Percentiles rank a stretch among this genome's conserved stretches.
Evolutionary conservation across 2,888 invertebrate species (phyloP).

Genomic region (Octonoba sinensis): DNA sequence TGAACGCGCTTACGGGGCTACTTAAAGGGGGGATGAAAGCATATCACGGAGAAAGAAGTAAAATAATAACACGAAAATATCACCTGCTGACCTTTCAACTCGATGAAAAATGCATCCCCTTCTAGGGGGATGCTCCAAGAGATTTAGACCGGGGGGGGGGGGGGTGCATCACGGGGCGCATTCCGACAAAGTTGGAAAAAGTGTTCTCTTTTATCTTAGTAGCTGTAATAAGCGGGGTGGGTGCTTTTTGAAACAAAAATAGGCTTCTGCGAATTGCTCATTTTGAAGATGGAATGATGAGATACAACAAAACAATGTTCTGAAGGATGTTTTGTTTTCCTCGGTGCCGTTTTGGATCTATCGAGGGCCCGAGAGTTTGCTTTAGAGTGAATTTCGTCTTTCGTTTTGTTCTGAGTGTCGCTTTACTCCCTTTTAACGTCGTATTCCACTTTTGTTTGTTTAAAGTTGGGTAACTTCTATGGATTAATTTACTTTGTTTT

Average conservation of each 20-base stretch:
- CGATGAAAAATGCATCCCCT: conserved; percentile 42
- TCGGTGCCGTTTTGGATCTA: background rate
- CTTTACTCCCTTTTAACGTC: too few relatives aligned
- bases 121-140: background rate
- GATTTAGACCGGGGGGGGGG: background rate
- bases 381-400: too few relatives aligned
- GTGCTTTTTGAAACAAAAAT: conserved; percentile 2
- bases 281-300: conserved; percentile 4
- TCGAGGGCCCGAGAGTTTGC: too few relatives aligned
- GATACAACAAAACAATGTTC: background rate
- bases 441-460: too few relatives aligned
- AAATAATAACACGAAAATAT: conserved; percentile 22
- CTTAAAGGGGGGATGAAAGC: background rate
- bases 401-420: too few relatives aligned
- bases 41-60: background rate
- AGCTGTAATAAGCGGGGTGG: background rate
- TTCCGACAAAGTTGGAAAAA: too few relatives aligned
- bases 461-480: too few relatives aligned
- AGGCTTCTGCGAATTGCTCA: conserved; percentile 9
- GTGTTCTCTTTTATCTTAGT: too few relatives aligned
- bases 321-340: background rate
- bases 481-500: too few relatives aligned
- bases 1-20: conserved; percentile 9
- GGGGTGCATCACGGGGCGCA: too few relatives aligned
- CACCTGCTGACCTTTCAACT: conserved; percentile 43